Conservation (phyloP, 2,888 invertebrate genomes). For the Pristionchus mayeri region DNA sequence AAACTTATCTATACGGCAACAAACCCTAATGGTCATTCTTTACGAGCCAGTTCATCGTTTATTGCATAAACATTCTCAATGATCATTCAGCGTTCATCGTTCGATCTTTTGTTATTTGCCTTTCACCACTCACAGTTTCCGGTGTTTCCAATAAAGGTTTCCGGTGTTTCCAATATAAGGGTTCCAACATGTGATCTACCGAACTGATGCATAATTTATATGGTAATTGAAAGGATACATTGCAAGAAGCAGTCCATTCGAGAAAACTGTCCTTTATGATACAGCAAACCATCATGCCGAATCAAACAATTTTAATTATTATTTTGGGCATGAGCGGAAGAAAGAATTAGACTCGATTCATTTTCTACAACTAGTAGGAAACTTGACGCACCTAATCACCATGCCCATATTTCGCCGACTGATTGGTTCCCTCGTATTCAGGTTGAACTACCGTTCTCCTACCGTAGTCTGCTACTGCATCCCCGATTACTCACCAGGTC, state of each 20-base stretch:
- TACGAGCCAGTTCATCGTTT: background rate
- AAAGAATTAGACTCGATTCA: too few relatives aligned
- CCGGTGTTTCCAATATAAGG: background rate
- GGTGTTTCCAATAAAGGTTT: background rate
- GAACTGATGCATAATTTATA: background rate
- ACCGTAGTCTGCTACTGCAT: background rate
- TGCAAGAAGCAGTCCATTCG: too few relatives aligned
- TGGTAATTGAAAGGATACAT: background rate
- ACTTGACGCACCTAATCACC: too few relatives aligned
- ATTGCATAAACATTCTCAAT: background rate
- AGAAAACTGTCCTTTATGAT: too few relatives aligned
- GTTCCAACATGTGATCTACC: background rate
- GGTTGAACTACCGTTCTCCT: background rate
- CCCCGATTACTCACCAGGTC: slow-evolving; percentile 84
- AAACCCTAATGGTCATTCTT: background rate
- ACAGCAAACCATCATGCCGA: too few relatives aligned
- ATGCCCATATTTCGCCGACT: too few relatives aligned
- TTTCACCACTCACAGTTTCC: background rate
- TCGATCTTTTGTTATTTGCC: background rate
- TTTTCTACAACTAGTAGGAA: too few relatives aligned
- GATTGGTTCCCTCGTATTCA: too few relatives aligned
- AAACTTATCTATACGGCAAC: background rate
- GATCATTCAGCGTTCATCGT: background rate
- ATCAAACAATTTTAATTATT: too few relatives aligned
- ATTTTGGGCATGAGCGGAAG: too few relatives aligned